Conservation (phyloP, 2,888 invertebrate species). For the Lepetodrilus schrolli region DNA sequence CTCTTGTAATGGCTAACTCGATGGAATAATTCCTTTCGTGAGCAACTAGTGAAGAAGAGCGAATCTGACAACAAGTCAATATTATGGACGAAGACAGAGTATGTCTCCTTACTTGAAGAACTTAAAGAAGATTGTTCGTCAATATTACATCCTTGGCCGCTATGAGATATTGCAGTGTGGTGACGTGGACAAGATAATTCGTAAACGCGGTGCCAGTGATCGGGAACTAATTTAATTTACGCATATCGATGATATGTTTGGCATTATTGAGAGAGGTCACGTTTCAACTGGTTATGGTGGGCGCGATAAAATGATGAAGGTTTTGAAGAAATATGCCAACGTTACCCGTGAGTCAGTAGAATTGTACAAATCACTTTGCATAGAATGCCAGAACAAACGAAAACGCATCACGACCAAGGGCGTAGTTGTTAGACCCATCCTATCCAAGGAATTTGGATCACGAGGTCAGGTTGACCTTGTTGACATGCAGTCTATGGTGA, state of each 20-base stretch:
- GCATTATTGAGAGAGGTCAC: too few relatives aligned
- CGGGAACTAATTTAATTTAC: too few relatives aligned
- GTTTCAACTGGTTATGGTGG: constrained; percentile 24
- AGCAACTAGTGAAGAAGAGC: background rate
- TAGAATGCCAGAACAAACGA: constrained; percentile 25
- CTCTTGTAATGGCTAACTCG: background rate
- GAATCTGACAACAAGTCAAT: background rate
- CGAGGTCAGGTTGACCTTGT: constrained; percentile 23
- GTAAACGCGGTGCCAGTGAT: too few relatives aligned
- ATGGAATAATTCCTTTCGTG: background rate
- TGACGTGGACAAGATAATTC: too few relatives aligned
- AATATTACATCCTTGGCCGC: background rate
- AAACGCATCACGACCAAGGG: constrained; percentile 19
- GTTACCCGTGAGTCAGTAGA: constrained; percentile 11
- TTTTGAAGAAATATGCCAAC: constrained; percentile 29
- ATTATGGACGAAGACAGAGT: background rate
- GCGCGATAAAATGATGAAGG: background rate
- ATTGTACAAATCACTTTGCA: constrained; percentile 21
- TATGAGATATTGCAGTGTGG: background rate
- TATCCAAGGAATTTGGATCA: constrained; percentile 21
- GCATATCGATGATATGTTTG: too few relatives aligned
- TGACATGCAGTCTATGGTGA: constrained; percentile 28
- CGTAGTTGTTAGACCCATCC: constrained; percentile 26
- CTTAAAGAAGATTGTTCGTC: background rate
- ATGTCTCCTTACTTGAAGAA: background rate